Conservation (phyloP, 2,888 invertebrate species). For the Aphelenchoides bicaudatus region DNA sequence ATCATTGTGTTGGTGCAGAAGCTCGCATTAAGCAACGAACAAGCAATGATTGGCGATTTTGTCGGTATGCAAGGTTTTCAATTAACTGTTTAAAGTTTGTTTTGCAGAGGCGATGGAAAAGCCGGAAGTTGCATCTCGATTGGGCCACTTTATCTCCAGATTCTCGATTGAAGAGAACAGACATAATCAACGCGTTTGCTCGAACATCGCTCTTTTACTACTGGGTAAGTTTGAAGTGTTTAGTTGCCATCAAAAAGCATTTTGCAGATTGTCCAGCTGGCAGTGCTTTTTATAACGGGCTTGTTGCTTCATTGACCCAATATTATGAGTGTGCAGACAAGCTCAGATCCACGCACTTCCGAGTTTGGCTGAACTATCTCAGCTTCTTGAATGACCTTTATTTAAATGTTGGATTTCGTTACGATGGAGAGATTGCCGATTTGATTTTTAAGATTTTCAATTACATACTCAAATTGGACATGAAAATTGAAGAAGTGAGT, state of each 20-base stretch:
- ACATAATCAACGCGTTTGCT: constrained; percentile 40
- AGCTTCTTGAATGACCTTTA: constrained; percentile 56
- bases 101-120: constrained; percentile 43
- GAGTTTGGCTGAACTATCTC: constrained; percentile 56
- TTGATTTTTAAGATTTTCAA: constrained; percentile 56
- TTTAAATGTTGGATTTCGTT: constrained; percentile 47
- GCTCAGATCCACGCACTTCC: constrained; percentile 49
- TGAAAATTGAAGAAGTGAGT: constrained; percentile 58
- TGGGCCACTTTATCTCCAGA: constrained; percentile 45
- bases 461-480: constrained; percentile 49
- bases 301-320: constrained; percentile 45
- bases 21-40: constrained; percentile 28
- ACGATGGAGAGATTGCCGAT: constrained; percentile 52
- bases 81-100: neutral
- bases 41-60: constrained; percentile 29
- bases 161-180: constrained; percentile 55
- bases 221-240: constrained; percentile 43
- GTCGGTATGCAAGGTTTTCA: constrained; percentile 17
- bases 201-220: too few species aligned
- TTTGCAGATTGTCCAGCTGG: constrained; percentile 45
- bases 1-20: constrained; percentile 25
- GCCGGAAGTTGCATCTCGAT: constrained; percentile 38
- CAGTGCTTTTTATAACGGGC: constrained; percentile 43
- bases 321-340: constrained; percentile 53
- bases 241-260: too few species aligned